Evolutionary conservation across 2,113 vertebrate species (phyloP).

Genomic region (Xenopus tropicalis): DNA sequence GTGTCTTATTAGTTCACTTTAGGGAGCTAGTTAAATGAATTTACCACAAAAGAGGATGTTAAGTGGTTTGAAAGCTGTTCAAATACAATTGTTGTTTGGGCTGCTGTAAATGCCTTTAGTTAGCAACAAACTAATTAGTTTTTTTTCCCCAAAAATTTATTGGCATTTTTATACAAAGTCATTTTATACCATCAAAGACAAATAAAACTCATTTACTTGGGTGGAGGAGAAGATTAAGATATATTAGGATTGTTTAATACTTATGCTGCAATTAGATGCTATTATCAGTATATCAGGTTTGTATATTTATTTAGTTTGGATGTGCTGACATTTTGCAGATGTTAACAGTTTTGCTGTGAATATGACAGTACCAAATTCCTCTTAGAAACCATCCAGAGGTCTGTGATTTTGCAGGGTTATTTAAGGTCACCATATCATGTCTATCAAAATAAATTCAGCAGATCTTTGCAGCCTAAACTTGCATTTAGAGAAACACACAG

Average conservation of each 20-base stretch:
- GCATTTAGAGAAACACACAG: neutral
- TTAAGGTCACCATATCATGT: slow-evolving; percentile 42
- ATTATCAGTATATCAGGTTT: neutral
- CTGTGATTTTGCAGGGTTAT: slow-evolving; percentile 35
- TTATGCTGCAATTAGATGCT: neutral
- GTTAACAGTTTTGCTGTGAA: slow-evolving; percentile 6
- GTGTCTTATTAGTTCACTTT: slow-evolving; percentile 31
- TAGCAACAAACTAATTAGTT: slow-evolving; percentile 33
- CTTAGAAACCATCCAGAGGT: slow-evolving; percentile 20
- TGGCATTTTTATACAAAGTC: slow-evolving; percentile 22
- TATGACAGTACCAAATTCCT: slow-evolving; percentile 33
- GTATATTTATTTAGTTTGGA: neutral
- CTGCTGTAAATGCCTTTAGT: slow-evolving; percentile 34
- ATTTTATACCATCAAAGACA: slow-evolving; percentile 6
- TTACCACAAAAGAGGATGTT: slow-evolving; percentile 34
- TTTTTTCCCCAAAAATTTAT: slow-evolving; percentile 26
- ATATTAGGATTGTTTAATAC: neutral
- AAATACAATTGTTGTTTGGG: slow-evolving; percentile 32
- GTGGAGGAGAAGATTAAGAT: neutral
- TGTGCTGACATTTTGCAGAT: slow-evolving; percentile 12
- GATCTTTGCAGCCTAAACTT: slow-evolving; percentile 13
- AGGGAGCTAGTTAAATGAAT: slow-evolving; percentile 41
- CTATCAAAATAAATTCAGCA: slow-evolving; percentile 26
- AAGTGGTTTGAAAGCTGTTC: slow-evolving; percentile 39
- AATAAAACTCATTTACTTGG: neutral